Conservation (phyloP, 2,888 invertebrate genomes). For the Dermolepida albohirtum region DNA sequence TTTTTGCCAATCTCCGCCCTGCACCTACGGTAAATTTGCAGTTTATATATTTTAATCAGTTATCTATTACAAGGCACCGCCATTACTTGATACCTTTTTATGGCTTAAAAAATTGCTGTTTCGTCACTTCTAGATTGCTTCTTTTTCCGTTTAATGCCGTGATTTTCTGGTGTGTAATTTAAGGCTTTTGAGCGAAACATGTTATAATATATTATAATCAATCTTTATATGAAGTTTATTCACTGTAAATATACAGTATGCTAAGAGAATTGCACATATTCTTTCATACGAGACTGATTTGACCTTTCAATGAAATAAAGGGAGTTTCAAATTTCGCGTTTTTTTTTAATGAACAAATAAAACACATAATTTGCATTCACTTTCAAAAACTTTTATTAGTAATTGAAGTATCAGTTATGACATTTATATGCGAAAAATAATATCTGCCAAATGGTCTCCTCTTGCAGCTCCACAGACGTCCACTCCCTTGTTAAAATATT, state of each 20-base stretch:
- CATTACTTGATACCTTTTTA: constrained; percentile 23
- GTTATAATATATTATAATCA: background rate
- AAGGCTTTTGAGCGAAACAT: constrained; percentile 1
- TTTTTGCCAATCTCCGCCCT: constrained; percentile 22
- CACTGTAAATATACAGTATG: background rate
- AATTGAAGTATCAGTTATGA: too few species aligned
- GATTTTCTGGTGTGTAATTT: constrained; percentile 22
- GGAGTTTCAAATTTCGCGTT: too few species aligned
- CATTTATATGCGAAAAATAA: too few species aligned
- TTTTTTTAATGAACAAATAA: too few species aligned
- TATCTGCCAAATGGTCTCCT: too few species aligned
- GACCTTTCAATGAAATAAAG: too few species aligned
- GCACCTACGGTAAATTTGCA: constrained; percentile 36
- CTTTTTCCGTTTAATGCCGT: constrained; percentile 14
- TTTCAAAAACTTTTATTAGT: too few species aligned
- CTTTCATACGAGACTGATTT: too few species aligned
- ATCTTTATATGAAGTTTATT: background rate
- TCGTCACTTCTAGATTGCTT: constrained; percentile 26
- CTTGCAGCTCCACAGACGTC: too few species aligned
- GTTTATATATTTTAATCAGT: constrained; percentile 44
- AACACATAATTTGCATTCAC: too few species aligned
- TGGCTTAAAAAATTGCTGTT: constrained; percentile 20
- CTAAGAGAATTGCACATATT: background rate
- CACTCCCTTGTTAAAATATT: too few species aligned
- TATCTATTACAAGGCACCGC: constrained; percentile 25